phyloP scores from a whole-genome alignment of 2,797 vertebrate genomes.

The Hemitrygon akajei region DNA sequence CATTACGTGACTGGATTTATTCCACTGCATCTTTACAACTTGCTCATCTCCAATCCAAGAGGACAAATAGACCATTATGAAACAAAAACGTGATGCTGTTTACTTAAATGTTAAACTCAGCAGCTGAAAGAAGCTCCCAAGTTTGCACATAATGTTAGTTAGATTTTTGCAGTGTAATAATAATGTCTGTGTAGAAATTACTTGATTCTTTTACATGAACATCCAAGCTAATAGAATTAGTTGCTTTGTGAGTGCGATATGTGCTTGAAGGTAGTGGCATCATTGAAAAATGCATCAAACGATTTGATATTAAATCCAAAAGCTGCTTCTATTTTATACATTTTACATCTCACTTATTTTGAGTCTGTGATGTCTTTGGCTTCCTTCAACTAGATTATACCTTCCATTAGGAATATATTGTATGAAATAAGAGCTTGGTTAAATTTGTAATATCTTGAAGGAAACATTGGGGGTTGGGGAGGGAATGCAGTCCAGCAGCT shows the following conservation, averaged over 20 bases:
- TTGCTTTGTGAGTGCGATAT: not conserved
- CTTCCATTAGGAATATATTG: not conserved
- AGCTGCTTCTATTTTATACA: not conserved
- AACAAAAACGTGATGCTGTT: not conserved
- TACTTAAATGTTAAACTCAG: slow-evolving; percentile 5
- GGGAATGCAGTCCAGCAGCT: not conserved
- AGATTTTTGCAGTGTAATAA: not conserved
- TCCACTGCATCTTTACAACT: not conserved
- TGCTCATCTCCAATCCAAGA: not conserved
- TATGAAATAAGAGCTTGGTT: not conserved
- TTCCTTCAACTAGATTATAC: not conserved
- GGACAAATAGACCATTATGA: not conserved
- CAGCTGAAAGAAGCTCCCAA: not conserved
- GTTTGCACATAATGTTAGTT: not conserved
- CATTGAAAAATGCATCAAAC: not conserved
- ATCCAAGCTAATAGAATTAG: not conserved
- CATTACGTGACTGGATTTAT: not conserved
- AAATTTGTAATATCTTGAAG: not conserved
- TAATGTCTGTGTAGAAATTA: not conserved
- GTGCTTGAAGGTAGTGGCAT: not conserved
- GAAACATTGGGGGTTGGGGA: not conserved
- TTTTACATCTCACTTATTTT: not conserved
- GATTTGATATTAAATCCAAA: not conserved
- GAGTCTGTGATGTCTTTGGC: slow-evolving; percentile 1
- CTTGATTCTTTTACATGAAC: not conserved